A percentile compares a stretch with the other conserved stretches of the same genome.
phyloP scores from a whole-genome alignment of 2,113 vertebrate genomes.

The Heteronetta atricapilla region DNA sequence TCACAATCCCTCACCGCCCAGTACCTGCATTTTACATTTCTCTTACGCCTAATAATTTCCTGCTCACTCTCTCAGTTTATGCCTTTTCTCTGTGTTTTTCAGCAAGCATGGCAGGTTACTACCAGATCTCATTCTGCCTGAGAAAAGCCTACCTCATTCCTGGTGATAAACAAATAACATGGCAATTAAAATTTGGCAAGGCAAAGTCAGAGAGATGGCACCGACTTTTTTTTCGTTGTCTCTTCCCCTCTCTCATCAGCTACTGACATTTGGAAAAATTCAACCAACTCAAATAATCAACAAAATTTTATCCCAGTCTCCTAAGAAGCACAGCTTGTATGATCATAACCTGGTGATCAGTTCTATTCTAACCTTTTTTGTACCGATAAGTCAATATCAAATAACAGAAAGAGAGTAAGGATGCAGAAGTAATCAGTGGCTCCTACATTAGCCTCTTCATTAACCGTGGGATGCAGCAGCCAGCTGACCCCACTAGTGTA shows the following conservation, averaged over 20 bases:
- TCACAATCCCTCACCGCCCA: neutral
- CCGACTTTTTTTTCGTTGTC: neutral
- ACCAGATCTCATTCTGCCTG: neutral
- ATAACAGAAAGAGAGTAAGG: neutral
- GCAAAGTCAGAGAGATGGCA: neutral
- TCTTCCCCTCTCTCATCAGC: neutral
- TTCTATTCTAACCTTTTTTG: neutral
- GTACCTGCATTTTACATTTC: neutral
- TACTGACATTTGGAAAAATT: slow-evolving; percentile 11
- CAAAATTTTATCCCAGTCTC: neutral
- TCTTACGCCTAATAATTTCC: neutral
- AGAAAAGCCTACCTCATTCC: neutral
- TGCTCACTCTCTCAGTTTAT: neutral
- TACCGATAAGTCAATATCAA: neutral
- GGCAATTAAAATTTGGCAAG: slow-evolving; percentile 23
- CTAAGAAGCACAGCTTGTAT: neutral
- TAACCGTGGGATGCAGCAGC: neutral
- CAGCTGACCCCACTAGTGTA: neutral
- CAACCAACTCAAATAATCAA: neutral
- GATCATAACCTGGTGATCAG: neutral
- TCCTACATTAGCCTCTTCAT: neutral
- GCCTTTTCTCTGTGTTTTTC: neutral
- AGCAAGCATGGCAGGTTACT: neutral
- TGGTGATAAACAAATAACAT: neutral
- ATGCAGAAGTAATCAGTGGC: neutral